Conservation (phyloP, 2,797 vertebrate species). For the Parauchenoglanis ngamensis region DNA sequence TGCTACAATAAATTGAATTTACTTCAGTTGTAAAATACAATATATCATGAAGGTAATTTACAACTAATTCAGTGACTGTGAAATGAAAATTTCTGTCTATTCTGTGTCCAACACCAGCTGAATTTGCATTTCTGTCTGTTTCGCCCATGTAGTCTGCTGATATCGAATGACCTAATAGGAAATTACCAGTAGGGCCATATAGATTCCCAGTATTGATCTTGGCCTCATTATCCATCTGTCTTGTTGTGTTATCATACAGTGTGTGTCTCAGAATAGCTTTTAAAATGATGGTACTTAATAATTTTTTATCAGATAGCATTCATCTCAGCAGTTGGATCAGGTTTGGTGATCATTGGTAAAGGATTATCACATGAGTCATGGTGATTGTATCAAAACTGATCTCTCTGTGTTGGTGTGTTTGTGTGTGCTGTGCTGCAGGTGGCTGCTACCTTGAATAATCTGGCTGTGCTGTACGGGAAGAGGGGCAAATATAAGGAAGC, state of each 20-base stretch:
- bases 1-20: too few species aligned
- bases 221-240: constrained; percentile 11
- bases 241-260: neutral
- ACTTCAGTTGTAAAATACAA: neutral
- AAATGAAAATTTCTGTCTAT: neutral
- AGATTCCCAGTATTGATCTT: constrained; percentile 30
- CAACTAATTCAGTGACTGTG: neutral
- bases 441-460: constrained; percentile 94
- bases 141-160: neutral
- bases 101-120: neutral
- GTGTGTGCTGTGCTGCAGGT: constrained; percentile 75
- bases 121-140: neutral
- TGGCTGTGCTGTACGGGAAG: constrained; percentile 97
- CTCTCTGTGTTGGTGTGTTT: neutral
- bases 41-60: neutral
- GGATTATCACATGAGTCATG: neutral
- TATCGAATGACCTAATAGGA: constrained; percentile 9
- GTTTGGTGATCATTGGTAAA: neutral
- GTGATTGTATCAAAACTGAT: neutral
- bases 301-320: neutral
- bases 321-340: neutral
- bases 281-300: neutral
- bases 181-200: neutral
- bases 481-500: constrained; percentile 97
- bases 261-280: neutral